phyloP scores from a whole-genome alignment of 2,113 vertebrate genomes.

The Amia ocellicauda region DNA sequence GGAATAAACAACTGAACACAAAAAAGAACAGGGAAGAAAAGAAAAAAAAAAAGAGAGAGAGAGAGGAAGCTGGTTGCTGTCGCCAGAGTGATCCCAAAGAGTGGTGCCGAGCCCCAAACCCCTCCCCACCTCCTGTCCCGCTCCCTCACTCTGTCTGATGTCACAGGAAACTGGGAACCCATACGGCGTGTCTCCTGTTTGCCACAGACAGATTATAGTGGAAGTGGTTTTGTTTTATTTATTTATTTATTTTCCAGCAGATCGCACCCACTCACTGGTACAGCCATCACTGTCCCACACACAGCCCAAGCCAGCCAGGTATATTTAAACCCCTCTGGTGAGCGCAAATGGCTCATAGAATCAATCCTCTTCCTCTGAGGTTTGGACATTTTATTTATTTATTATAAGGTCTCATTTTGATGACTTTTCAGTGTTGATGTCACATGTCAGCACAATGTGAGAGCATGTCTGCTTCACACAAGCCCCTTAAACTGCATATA shows the following conservation, averaged over 20 bases:
- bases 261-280: conserved; percentile 2
- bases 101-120: not conserved
- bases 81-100: not conserved
- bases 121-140: not conserved
- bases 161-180: not conserved
- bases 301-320: not conserved
- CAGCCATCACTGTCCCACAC: conserved; percentile 1
- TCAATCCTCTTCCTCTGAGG: not conserved
- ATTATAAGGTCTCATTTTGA: too few species aligned
- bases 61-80: not conserved
- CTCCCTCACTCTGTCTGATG: not conserved
- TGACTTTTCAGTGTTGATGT: too few species aligned
- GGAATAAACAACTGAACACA: not conserved
- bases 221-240: conserved; percentile 13
- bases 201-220: conserved; percentile 9
- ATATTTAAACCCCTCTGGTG: not conserved
- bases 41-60: not conserved
- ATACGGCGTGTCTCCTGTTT: not conserved
- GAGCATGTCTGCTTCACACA: too few species aligned
- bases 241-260: too few species aligned
- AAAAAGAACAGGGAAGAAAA: not conserved
- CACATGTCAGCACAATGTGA: too few species aligned
- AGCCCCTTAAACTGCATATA: too few species aligned
- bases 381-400: too few species aligned
- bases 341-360: not conserved